These are phyloP conservation scores for Haliclystus octoradiatus DNA, from an alignment of 30 jellyfish, hydroid and myxozoan genomes.

Conservation along the genomic window DNA sequence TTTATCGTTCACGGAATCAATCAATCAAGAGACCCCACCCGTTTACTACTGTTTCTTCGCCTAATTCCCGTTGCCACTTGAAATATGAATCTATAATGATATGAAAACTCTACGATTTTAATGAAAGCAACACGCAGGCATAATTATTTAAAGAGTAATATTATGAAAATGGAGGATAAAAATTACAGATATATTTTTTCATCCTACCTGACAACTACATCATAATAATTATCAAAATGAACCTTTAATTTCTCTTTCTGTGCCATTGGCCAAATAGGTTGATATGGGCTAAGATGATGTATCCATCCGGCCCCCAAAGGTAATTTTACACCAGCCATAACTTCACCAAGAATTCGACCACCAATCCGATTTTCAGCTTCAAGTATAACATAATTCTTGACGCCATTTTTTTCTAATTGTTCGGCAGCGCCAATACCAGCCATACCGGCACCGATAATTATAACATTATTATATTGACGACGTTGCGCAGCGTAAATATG, in stretches of 20 bases:
- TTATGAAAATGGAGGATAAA: too few relatives aligned
- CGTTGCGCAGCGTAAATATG: too few relatives aligned
- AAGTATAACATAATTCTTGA: constrained; percentile 37
- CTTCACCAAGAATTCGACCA: constrained; percentile 19
- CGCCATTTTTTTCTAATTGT: constrained; percentile 69
- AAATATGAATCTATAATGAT: too few relatives aligned
- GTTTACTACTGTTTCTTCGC: too few relatives aligned
- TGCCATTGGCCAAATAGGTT: constrained; percentile 17
- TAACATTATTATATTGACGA: constrained; percentile 9
- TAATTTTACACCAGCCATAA: constrained; percentile 36
- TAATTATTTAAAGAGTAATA: too few relatives aligned
- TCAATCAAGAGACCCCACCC: too few relatives aligned
- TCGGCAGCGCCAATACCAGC: constrained; percentile 86
- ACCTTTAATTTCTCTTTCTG: constrained; percentile 19
- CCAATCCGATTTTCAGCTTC: background rate
- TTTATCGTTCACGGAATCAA: too few relatives aligned
- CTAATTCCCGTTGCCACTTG: too few relatives aligned
- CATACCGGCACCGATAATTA: constrained; percentile 77
- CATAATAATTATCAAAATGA: constrained; percentile 21
- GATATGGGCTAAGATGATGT: constrained; percentile 29
- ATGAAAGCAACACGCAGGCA: too few relatives aligned
- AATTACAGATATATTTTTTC: too few relatives aligned
- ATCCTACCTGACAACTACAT: constrained; percentile 43
- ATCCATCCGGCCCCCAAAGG: constrained; percentile 97
- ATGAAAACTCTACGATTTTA: too few relatives aligned